phyloP scores from a whole-genome alignment of 2,113 vertebrate species.

The Hipposideros armiger region DNA sequence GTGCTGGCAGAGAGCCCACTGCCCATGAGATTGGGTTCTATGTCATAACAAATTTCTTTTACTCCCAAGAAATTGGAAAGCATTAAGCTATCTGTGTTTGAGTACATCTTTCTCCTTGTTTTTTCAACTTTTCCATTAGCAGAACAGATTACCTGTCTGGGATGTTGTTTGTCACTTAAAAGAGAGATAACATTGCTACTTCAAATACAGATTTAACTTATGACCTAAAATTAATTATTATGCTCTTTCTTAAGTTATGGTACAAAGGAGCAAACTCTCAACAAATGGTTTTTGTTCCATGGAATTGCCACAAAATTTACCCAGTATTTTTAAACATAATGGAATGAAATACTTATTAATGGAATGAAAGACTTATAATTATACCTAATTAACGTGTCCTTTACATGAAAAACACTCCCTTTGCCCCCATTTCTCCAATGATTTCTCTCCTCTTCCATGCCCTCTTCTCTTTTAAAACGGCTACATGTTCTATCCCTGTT shows the following conservation, averaged over 20 bases:
- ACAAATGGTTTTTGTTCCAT: slow-evolving; percentile 7
- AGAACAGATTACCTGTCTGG: slow-evolving; percentile 57
- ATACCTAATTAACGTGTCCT: neutral
- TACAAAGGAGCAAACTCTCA: slow-evolving; percentile 20
- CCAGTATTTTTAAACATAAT: slow-evolving; percentile 45
- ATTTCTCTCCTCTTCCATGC: neutral
- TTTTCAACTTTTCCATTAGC: slow-evolving; percentile 70
- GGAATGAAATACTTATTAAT: slow-evolving; percentile 29
- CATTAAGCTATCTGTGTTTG: slow-evolving; percentile 66
- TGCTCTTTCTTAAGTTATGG: slow-evolving; percentile 20
- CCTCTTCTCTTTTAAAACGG: slow-evolving; percentile 38
- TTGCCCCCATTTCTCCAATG: neutral
- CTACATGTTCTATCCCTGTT: neutral
- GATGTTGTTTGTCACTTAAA: slow-evolving; percentile 57
- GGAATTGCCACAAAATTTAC: neutral
- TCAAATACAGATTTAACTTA: slow-evolving; percentile 66
- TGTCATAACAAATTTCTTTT: slow-evolving; percentile 68
- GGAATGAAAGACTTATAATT: slow-evolving; percentile 52
- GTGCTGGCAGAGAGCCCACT: neutral
- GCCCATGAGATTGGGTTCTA: neutral
- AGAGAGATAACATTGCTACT: slow-evolving; percentile 69
- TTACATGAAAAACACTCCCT: neutral
- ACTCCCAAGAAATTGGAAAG: slow-evolving; percentile 61
- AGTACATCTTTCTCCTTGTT: slow-evolving; percentile 49
- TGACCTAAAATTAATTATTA: slow-evolving; percentile 69